Evolutionary conservation across 2,888 invertebrate genomes (phyloP), one percentile per base, ranked within the genome.

Genomic region (Phortica okadai): DNA sequence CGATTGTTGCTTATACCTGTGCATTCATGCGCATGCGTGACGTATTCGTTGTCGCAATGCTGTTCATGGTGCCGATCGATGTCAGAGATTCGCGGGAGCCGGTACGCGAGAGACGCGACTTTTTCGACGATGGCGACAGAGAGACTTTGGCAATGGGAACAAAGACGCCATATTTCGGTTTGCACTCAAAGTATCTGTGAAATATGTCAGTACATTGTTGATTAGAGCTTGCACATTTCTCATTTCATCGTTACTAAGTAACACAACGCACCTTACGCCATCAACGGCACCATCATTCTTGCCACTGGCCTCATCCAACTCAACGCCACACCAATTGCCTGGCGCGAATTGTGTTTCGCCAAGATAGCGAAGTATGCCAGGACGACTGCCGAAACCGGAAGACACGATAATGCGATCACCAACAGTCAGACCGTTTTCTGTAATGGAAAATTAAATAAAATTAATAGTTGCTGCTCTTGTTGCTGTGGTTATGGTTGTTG

Each of bases 231-330:
- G 70, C 64, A 44, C n/a, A 50, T 8, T 50, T 50, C 50, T 50
- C 6, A 3, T 50, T 8, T 3, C 50, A 50, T 2, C 50, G 3
- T 14, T 6, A 50, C 50, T 0, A 50, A 50, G 10, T 5, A 50
- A 3, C 0, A 8, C 21, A 62, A 78, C 79, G 16, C 82, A 98
- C 97, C 97, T 96, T 92, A 95, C 95, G 75, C 97, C 98, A 82
- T 95, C 96, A 50, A 99, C 97, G 73, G 97, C 95, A 77, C 99
- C 99, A 90, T 99, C 98, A 91, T 99, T 99, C 92, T 99, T 99
- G 74, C 99, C 99, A 78, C 95, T 92, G 0, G 97, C 95, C 82
- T 98, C 97, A 90, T 98, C 98, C 83, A 99, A 93, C 91, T 99
- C 98, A 25, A 99, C 96, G 41, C 99, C 99, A 79, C 97, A 98